Percentiles rank a stretch among this genome's conserved stretches.
These are phyloP conservation scores for Caenorhabditis remanei DNA, from an alignment of 1,140 invertebrate genomes.

Conservation along the genomic window DNA sequence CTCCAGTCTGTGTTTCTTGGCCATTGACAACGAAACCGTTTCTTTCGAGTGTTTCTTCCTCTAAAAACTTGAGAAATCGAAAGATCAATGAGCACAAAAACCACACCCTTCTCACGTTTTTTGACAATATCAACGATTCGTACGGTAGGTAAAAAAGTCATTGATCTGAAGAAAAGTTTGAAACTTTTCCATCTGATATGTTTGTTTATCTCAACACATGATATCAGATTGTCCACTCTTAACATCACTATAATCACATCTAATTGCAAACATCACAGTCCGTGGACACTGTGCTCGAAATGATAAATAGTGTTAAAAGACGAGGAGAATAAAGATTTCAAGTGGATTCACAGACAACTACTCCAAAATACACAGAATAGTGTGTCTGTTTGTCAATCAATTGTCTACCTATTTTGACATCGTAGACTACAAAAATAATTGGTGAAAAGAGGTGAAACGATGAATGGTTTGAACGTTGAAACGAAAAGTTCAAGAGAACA, in stretches of 20 bases:
- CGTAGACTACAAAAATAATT: slow-evolving; percentile 4
- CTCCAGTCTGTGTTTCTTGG: not conserved
- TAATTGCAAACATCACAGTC: slow-evolving; percentile 36
- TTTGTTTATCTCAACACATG: no score
- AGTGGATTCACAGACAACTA: slow-evolving; percentile 11
- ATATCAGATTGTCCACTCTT: not conserved
- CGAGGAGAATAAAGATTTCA: not conserved
- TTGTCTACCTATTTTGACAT: not conserved
- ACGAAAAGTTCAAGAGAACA: not conserved
- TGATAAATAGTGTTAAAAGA: slow-evolving; percentile 20
- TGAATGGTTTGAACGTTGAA: not conserved
- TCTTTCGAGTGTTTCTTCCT: not conserved
- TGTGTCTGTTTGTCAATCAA: slow-evolving; percentile 1
- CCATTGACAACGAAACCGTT: slow-evolving; percentile 3
- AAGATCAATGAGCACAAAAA: slow-evolving; percentile 33
- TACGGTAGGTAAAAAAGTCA: not conserved
- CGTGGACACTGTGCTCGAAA: not conserved
- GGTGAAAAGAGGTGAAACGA: not conserved
- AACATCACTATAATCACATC: slow-evolving; percentile 30
- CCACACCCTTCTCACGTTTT: slow-evolving; percentile 37
- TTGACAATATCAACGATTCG: not conserved
- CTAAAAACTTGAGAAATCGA: slow-evolving; percentile 3
- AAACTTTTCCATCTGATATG: no score
- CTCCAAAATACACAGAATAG: slow-evolving; percentile 47
- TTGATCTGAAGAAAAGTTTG: not conserved